Base-by-base conservation (phyloP, 2,888 invertebrate genomes). In the Epinotia demarniana region DNA sequence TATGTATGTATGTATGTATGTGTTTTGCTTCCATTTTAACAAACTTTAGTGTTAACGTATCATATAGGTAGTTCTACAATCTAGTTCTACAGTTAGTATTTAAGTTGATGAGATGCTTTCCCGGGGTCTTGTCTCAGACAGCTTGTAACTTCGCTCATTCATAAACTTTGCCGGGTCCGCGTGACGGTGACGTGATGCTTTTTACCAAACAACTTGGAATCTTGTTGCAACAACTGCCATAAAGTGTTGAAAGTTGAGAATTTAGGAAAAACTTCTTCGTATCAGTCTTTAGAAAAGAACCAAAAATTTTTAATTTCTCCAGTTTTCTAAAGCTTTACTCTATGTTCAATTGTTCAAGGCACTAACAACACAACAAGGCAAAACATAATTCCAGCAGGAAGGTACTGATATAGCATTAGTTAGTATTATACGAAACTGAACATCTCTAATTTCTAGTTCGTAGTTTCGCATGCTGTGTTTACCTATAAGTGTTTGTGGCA, bases 111-210 rank as follows among this genome's bases (percentile, higher is more conserved):
- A 66, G 66, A 64, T 69, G 66, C 55, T 63, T 53, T 27, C 63
- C 49, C 72, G 57, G 63, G 55, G 62, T 62, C 63, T 63, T 73
- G 76, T 73, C 71, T 18, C 64, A 60, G 46, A 57, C 64, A 43
- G 68, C 63, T 72, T 57, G 72, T 68, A 76, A 76, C 72, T 73
- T 64, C 27, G 60, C 68, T 76, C 73, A 76, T 76, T 76, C 69
- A 58, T 73, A 76, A 76, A 76, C 63, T 76, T 76, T 12, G 53
- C 60, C 58, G 49, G 18, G 39, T 68, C 39, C 64, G 63, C 64
- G 46, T 46, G 49, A 49, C 49, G 16, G 72, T 76, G 72, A 66
- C 58, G 60, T 53, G 72, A 60, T 58, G 60, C 64, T 60, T 66
- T 72, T 66, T 72, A 66, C 49, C 49, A 23, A 72, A 72, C 55